Evolutionary conservation across 2,888 invertebrate species (phyloP), one percentile per base, ranked within the genome.

Genomic region (Perizoma affinitatum): DNA sequence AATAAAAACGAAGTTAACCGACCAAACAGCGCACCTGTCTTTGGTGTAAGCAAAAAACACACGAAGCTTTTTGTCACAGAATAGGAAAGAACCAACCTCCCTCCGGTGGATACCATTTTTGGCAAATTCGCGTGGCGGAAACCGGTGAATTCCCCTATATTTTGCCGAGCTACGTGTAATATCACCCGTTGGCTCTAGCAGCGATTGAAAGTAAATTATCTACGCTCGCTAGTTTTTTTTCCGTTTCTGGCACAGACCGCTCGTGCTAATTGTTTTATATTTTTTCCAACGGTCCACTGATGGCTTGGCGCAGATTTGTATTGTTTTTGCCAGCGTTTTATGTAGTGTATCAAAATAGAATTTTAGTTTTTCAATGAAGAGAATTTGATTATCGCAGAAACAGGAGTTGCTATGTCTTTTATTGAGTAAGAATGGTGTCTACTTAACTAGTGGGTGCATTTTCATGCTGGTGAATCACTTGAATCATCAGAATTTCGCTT

Each of bases 181-280:
- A 79, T 78, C 71, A 62, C 63, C 72, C 70, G 71, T 71, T 69
- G 75, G 72, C 60, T 53, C 55, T 72, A 71, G 76, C 75, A 77
- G 73, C 78, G 77, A 86, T 87, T 83, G 85, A 82, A 85, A 85
- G 84, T 86, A 85, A 86, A 84, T 83, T 85, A 83, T 83, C 81
- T 74, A 67, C 71, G 66, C 73, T 73, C 64, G 69, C 65, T 73
- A 73, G 73, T 76, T 84, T 87, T 80, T 72, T 73, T 65, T 67
- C 71, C 65, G 70, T 43, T 66, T 69, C 72, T 67, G 69, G 67
- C 72, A 45, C 51, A 36, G 51, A 61, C 51, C 57, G 60, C 47
- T 54, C 46, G 45, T 51, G 61, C 67, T 69, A 69, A 69, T 69
- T 67, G 67, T 67, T 69, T 67, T 58, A 63, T 49, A 61, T 65